Conservation (phyloP, 2,888 invertebrate species). For the Pedicia rivosa region DNA sequence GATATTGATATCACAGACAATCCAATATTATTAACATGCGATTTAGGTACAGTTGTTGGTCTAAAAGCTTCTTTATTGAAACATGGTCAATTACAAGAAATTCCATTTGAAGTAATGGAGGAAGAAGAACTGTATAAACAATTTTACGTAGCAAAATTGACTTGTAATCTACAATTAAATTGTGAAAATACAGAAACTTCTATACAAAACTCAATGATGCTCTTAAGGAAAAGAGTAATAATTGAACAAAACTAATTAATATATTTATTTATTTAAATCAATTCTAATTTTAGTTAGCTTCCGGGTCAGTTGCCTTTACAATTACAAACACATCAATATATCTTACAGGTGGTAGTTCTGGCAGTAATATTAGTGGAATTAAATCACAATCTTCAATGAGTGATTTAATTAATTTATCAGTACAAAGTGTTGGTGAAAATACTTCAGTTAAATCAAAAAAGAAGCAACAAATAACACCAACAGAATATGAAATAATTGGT, state of each 20-base stretch:
- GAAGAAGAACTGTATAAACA: slow-evolving; percentile 47
- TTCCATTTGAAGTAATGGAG: slow-evolving; percentile 43
- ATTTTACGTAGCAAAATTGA: slow-evolving; percentile 52
- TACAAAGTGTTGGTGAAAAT: slow-evolving; percentile 20
- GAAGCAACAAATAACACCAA: slow-evolving; percentile 16
- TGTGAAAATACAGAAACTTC: slow-evolving; percentile 39
- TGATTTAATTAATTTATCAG: slow-evolving; percentile 34
- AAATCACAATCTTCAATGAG: slow-evolving; percentile 36
- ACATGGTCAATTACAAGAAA: slow-evolving; percentile 53
- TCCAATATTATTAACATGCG: slow-evolving; percentile 47
- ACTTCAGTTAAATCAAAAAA: slow-evolving; percentile 19
- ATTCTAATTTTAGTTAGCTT: slow-evolving; percentile 36
- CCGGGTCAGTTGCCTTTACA: slow-evolving; percentile 56
- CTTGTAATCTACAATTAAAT: slow-evolving; percentile 45
- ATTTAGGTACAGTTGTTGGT: slow-evolving; percentile 36
- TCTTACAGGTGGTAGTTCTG: slow-evolving; percentile 43
- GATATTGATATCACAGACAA: slow-evolving; percentile 69
- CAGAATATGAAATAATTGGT: slow-evolving; percentile 23
- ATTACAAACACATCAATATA: slow-evolving; percentile 47
- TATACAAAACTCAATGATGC: slow-evolving; percentile 45
- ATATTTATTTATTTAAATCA: slow-evolving; percentile 3
- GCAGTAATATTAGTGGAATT: slow-evolving; percentile 37
- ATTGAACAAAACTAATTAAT: slow-evolving; percentile 1
- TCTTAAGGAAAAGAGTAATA: slow-evolving; percentile 45
- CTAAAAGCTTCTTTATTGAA: slow-evolving; percentile 50